Evolutionary conservation across 2,113 vertebrate genomes (phyloP).

Genomic region (Actenoides lindsayi): DNA sequence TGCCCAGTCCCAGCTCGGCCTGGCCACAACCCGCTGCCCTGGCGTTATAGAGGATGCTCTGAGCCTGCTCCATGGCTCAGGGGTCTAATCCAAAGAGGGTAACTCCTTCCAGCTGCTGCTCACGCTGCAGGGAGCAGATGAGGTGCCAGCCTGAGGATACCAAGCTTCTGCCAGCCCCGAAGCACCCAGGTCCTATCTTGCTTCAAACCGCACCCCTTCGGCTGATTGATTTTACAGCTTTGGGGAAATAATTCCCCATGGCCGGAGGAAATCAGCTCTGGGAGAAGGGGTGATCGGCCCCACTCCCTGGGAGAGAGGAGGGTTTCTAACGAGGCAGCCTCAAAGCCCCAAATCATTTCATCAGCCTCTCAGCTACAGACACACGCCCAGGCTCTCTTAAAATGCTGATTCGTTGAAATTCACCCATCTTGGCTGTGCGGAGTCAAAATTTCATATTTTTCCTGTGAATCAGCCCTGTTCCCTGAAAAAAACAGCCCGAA

Average conservation of each 20-base stretch:
- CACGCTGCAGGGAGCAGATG: background rate
- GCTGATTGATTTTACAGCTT: background rate
- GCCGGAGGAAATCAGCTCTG: background rate
- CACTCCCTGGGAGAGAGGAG: conserved; percentile 2
- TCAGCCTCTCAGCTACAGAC: conserved; percentile 64
- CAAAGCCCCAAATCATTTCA: conserved; percentile 67
- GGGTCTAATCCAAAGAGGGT: background rate
- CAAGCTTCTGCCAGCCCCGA: background rate
- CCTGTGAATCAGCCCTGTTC: conserved; percentile 63
- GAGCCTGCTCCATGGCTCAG: background rate
- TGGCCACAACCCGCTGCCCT: background rate
- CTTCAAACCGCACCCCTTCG: background rate
- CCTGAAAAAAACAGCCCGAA: conserved; percentile 53
- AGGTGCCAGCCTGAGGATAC: background rate
- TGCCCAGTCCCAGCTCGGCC: background rate
- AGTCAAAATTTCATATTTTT: conserved; percentile 67
- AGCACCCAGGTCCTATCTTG: background rate
- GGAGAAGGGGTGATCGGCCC: background rate
- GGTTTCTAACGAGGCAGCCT: conserved; percentile 24
- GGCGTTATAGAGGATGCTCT: background rate
- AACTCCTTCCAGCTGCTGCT: conserved; percentile 23
- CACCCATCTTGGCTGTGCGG: conserved; percentile 42
- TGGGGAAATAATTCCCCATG: background rate
- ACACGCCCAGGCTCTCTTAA: conserved; percentile 67
- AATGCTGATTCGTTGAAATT: conserved; percentile 71